phyloP scores from a whole-genome alignment of 2,113 vertebrate genomes.

The Rutilus rutilus region DNA sequence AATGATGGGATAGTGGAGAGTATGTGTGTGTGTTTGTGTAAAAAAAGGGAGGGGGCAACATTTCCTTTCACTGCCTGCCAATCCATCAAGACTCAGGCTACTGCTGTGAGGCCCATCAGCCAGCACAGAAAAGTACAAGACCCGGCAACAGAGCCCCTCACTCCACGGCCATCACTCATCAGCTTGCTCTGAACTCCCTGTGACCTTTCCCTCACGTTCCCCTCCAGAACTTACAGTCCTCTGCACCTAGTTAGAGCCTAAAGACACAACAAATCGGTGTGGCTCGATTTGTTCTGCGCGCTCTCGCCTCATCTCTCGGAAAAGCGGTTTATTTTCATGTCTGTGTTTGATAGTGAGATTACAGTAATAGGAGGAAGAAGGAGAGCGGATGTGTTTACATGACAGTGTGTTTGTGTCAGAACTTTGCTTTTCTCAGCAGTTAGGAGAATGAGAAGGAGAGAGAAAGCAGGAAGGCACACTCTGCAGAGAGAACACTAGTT shows the following conservation, averaged over 20 bases:
- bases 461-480: constrained; percentile 45
- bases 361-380: constrained; percentile 44
- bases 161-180: constrained; percentile 89
- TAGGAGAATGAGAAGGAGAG: constrained; percentile 11
- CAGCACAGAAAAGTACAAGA: constrained; percentile 85
- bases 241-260: constrained; percentile 73
- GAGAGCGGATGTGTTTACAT: constrained; percentile 3
- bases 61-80: constrained; percentile 94
- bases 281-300: background rate
- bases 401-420: constrained; percentile 31
- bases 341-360: constrained; percentile 35
- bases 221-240: constrained; percentile 78
- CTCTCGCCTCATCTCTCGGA: constrained; percentile 9
- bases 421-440: constrained; percentile 35
- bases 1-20: constrained; percentile 43
- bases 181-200: constrained; percentile 87
- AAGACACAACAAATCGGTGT: constrained; percentile 54
- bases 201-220: constrained; percentile 84
- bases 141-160: constrained; percentile 82
- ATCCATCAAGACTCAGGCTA: constrained; percentile 95
- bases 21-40: constrained; percentile 64
- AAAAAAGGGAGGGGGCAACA: constrained; percentile 76
- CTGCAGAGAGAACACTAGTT: constrained; percentile 66
- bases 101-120: constrained; percentile 90
- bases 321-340: constrained; percentile 34